phyloP scores from a whole-genome alignment of 37 sponge, comb jelly and placozoan species.

The Corticium candelabrum region DNA sequence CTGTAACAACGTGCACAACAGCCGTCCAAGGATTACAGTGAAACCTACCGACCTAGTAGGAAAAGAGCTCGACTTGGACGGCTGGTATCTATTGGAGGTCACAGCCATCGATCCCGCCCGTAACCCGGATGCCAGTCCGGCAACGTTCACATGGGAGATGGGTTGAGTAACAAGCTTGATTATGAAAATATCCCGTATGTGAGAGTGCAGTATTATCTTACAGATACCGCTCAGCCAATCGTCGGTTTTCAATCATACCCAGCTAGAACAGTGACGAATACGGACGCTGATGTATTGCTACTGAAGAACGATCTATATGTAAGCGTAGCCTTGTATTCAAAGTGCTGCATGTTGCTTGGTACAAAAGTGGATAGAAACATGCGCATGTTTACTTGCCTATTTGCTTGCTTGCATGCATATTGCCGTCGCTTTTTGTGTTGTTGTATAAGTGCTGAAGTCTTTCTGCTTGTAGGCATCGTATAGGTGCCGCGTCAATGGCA shows the following conservation, averaged over 20 bases:
- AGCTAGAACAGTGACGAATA: not conserved
- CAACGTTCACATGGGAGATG: not conserved
- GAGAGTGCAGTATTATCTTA: not conserved
- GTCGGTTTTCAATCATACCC: not conserved
- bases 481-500: not conserved
- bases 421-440: too few relatives aligned
- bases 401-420: too few relatives aligned
- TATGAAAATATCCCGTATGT: too few relatives aligned
- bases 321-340: too few relatives aligned
- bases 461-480: not conserved
- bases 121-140: not conserved
- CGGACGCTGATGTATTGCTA: not conserved
- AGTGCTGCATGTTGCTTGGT: too few relatives aligned
- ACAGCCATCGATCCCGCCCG: not conserved
- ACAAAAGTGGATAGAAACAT: too few relatives aligned
- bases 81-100: not conserved
- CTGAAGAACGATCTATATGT: not conserved
- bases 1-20: not conserved
- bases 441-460: too few relatives aligned
- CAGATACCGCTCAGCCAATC: not conserved
- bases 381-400: not conserved
- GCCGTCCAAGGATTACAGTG: not conserved
- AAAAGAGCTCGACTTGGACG: not conserved
- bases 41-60: not conserved
- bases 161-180: not conserved